Percentiles rank a stretch among this genome's conserved stretches.
Evolutionary conservation across 2,888 invertebrate species (phyloP).

Genomic region (Apocheima hispidaria): DNA sequence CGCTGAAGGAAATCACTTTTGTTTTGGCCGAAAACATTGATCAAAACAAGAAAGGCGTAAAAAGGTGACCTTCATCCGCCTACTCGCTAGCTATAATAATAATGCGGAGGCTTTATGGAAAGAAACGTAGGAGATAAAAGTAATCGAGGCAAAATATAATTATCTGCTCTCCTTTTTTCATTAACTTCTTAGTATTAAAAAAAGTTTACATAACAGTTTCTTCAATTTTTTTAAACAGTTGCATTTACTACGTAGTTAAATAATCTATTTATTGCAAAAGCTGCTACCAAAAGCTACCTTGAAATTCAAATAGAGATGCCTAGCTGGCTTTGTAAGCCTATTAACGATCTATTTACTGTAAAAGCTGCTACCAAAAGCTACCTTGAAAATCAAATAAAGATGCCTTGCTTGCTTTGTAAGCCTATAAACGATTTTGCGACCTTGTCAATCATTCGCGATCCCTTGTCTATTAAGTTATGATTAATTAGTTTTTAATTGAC

Average conservation of each 20-base stretch:
- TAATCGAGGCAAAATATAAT: not conserved
- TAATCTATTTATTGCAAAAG: too few species aligned
- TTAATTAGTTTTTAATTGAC: slow-evolving; percentile 50
- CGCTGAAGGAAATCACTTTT: slow-evolving; percentile 13
- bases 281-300: not conserved
- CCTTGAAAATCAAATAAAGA: not conserved
- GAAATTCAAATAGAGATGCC: too few species aligned
- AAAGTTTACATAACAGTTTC: too few species aligned
- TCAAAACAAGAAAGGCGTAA: slow-evolving; percentile 31
- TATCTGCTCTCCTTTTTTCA: too few species aligned
- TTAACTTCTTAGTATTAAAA: not conserved
- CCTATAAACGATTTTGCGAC: slow-evolving; percentile 10
- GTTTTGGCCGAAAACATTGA: slow-evolving; percentile 26
- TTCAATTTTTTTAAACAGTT: too few species aligned
- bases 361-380: not conserved
- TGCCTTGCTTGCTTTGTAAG: slow-evolving; percentile 10
- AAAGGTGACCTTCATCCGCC: slow-evolving; percentile 34
- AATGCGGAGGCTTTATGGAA: slow-evolving; percentile 9
- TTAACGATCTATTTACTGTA: too few species aligned
- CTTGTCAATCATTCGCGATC: slow-evolving; percentile 20
- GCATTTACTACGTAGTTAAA: too few species aligned
- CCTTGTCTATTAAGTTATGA: slow-evolving; percentile 30
- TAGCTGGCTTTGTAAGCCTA: slow-evolving; percentile 17
- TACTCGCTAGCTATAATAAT: slow-evolving; percentile 10
- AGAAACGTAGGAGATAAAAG: slow-evolving; percentile 9